phyloP scores from a whole-genome alignment of 2,113 vertebrate genomes.

The Meriones unguiculatus region DNA sequence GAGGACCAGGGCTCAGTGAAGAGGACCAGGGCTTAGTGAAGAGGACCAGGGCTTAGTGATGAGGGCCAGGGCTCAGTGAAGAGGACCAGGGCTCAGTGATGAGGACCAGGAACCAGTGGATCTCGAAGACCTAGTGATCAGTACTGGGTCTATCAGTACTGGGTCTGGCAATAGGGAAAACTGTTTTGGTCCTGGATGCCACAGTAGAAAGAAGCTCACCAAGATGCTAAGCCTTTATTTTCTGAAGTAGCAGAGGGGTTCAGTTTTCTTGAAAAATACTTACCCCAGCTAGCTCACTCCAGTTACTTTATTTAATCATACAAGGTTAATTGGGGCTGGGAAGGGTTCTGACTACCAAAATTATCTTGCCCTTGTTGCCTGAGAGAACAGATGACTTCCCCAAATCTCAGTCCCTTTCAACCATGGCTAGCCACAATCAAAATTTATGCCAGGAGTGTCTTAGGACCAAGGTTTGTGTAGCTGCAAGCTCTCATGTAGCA shows the following conservation, averaged over 20 bases:
- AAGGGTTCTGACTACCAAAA: not conserved
- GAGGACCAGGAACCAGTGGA: not conserved
- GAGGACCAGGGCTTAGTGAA: no score
- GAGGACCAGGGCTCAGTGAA: rapidly evolving
- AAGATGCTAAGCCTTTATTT: not conserved
- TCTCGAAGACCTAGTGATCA: rapidly evolving
- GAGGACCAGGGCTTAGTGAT: rapidly evolving
- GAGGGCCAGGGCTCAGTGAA: rapidly evolving
- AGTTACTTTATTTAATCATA: not conserved
- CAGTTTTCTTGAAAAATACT: not conserved
- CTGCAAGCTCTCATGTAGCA: not conserved
- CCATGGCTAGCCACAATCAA: not conserved
- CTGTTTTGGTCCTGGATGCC: not conserved
- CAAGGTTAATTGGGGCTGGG: not conserved
- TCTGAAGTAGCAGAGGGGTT: not conserved
- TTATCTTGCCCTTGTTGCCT: not conserved
- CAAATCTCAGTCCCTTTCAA: not conserved
- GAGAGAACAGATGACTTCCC: not conserved
- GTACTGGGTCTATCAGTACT: not conserved
- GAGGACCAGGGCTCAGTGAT: not conserved
- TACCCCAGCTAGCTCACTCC: not conserved
- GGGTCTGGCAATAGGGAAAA: not conserved
- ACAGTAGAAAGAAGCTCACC: not conserved
- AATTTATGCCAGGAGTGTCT: not conserved
- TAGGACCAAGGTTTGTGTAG: not conserved